Evolutionary conservation across 1,140 invertebrate genomes (phyloP), one percentile per base, ranked within the genome.

Genomic region (Papilio polyxenes): DNA sequence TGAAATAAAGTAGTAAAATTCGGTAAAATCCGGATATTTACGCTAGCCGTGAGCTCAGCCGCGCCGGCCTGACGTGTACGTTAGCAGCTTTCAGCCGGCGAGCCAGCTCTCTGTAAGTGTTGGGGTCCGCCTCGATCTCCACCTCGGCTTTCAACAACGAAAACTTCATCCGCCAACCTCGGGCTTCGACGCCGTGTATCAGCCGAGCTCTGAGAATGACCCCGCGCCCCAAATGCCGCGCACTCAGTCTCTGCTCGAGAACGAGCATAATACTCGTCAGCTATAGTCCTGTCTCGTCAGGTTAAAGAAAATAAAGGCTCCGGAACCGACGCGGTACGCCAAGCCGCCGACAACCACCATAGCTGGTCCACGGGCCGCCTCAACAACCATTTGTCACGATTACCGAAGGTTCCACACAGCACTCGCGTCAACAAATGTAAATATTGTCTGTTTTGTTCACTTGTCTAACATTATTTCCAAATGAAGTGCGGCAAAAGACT

Each of bases 181-280:
- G 87, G 7, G 93, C 88, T 69, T 92, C 89, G 4, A 93, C 83
- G 11, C 92, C 90, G 84, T 93, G 92, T 56, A 94, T 83, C n/a
- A 93, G 82, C 15, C 92, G 86, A 72, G 92, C 93, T 76, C 85
- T 86, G 65, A 94, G 83, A 53, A 90, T 83, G 5, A 93, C 87
- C 79, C 93, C 93, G 69, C 93, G 91, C 31, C 91, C 89, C 82
- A 91, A 49, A 83, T 93, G 87, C 82, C 92, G 84, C 76, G 91
- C 90, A 88, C 89, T 91, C 76, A 94, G 87, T 91, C 90, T 91
- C 89, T 94, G 93, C 93, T 94, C 93, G 87, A 92, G 84, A 72
- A 94, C 90, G 92, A 94, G 93, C 93, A 94, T 94, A 89, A 82
- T 92, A 84, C 90, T 93, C 89, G 93, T 94, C 93, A 94, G 93